Conservation (phyloP, 1,140 invertebrate genomes). For the Mycetomoellerius zeteki region DNA sequence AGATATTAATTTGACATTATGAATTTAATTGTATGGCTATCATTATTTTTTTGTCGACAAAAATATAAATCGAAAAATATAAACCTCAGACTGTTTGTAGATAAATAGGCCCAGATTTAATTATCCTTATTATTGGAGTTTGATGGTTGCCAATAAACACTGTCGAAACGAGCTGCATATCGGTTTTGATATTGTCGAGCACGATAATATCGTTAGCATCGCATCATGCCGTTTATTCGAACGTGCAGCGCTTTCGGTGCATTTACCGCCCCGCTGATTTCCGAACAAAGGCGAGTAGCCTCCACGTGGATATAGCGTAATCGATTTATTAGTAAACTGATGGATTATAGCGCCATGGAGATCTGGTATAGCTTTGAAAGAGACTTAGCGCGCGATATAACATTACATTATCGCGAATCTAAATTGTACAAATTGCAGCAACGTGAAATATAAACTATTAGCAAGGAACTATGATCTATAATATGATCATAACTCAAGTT, state of each 20-base stretch:
- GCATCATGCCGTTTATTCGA: slow-evolving; percentile 68
- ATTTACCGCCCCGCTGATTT: slow-evolving; percentile 66
- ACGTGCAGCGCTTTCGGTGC: slow-evolving; percentile 62
- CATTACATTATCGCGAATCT: not conserved
- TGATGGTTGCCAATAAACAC: slow-evolving; percentile 55
- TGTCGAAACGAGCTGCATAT: slow-evolving; percentile 59
- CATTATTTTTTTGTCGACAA: not conserved
- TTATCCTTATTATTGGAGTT: slow-evolving; percentile 36
- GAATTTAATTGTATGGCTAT: too few relatives aligned
- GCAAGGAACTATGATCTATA: not conserved
- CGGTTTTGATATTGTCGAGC: slow-evolving; percentile 63
- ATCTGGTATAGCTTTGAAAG: slow-evolving; percentile 4
- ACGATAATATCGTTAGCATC: slow-evolving; percentile 65
- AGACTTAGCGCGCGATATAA: not conserved
- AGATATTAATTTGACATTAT: too few relatives aligned
- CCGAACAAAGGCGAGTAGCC: slow-evolving; percentile 69
- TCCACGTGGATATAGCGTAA: slow-evolving; percentile 62
- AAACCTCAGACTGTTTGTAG: slow-evolving; percentile 1
- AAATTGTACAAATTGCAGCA: slow-evolving; percentile 27
- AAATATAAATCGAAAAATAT: not conserved
- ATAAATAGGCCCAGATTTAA: slow-evolving; percentile 39
- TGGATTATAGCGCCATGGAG: slow-evolving; percentile 55
- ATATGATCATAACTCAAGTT: not conserved
- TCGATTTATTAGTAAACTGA: slow-evolving; percentile 69
- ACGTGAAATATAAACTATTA: not conserved